Conservation (phyloP, 2,113 vertebrate genomes). For the Platysteira castanea region DNA sequence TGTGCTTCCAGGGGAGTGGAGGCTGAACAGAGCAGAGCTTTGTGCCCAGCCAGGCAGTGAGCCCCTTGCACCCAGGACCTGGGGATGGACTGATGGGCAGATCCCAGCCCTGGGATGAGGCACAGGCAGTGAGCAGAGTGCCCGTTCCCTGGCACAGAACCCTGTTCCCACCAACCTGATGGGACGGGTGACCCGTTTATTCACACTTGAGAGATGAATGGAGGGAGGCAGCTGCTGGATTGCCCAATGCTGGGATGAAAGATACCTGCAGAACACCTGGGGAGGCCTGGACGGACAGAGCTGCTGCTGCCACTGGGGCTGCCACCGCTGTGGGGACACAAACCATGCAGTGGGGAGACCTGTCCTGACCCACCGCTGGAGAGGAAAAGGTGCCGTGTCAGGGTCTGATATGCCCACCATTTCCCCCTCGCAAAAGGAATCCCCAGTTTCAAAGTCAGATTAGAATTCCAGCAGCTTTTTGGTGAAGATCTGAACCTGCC, state of each 20-base stretch:
- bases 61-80: fast-evolving
- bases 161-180: fast-evolving
- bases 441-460: not conserved
- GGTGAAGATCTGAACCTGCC: not conserved
- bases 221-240: not conserved
- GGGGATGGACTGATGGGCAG: fast-evolving
- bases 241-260: not conserved
- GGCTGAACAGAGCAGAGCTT: not conserved
- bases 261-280: not conserved
- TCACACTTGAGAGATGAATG: not conserved
- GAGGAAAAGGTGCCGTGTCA: fast-evolving
- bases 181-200: fast-evolving
- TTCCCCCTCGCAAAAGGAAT: not conserved
- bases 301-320: not conserved
- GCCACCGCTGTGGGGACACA: fast-evolving
- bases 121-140: fast-evolving
- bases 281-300: not conserved
- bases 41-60: not conserved
- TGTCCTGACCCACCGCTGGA: not conserved
- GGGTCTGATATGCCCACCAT: not conserved
- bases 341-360: not conserved
- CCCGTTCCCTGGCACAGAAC: fast-evolving
- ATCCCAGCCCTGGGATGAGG: not conserved
- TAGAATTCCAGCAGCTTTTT: not conserved
- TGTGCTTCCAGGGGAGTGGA: not conserved